phyloP scores from a whole-genome alignment of 30 jellyfish, hydroid and myxozoan species.

The Pelagia noctiluca region DNA sequence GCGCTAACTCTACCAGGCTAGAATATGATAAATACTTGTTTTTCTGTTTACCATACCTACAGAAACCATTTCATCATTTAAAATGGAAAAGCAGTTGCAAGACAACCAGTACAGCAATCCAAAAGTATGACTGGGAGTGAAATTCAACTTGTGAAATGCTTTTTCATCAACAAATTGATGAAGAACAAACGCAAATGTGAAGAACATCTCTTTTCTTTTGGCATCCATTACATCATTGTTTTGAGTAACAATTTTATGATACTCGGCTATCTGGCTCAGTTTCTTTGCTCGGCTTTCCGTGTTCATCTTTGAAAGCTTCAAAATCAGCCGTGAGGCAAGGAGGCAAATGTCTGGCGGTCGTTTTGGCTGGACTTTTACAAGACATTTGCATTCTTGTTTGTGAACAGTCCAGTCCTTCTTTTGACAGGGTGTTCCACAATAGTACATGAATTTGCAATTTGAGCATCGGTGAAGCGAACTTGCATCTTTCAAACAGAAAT shows the following conservation, averaged over 20 bases:
- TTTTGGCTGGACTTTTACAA: conserved; percentile 77
- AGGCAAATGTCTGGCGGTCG: conserved; percentile 95
- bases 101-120: conserved; percentile 79
- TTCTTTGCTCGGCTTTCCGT: neutral
- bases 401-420: conserved; percentile 85
- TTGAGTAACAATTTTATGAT: neutral
- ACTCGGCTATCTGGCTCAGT: neutral
- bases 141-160: conserved; percentile 24
- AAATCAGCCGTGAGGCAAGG: conserved; percentile 67
- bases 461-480: conserved; percentile 75
- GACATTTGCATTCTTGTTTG: conserved; percentile 88
- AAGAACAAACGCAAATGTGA: conserved; percentile 79
- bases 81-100: conserved; percentile 86
- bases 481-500: conserved; percentile 18
- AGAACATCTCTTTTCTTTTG: conserved; percentile 79
- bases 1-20: no score
- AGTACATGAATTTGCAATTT: conserved; percentile 75
- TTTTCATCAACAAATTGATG: conserved; percentile 25
- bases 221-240: conserved; percentile 12
- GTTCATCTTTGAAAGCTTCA: conserved; percentile 9
- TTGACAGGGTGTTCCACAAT: conserved; percentile 92
- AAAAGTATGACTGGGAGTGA: conserved; percentile 39
- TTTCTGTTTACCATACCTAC: conserved; percentile 47
- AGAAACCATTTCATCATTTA: conserved; percentile 78
- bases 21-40: no score